A percentile compares a stretch with the other conserved stretches of the same genome.
Evolutionary conservation across 2,888 invertebrate species (phyloP).

Genomic region (Napeogenes inachia): DNA sequence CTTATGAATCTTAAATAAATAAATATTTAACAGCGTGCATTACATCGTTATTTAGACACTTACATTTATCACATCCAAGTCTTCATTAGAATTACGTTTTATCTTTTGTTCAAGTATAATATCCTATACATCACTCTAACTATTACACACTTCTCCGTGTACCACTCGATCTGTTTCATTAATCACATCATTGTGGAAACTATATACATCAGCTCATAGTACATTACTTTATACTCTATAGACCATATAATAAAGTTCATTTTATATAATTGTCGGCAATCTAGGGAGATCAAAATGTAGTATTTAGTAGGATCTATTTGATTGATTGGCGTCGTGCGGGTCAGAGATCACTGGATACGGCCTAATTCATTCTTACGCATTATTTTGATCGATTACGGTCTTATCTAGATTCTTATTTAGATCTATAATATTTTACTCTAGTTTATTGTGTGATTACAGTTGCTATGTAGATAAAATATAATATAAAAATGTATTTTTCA

Average conservation of each 20-base stretch:
- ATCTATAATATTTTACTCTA: not conserved
- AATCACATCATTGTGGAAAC: constrained; percentile 62
- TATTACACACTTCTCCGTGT: constrained; percentile 59
- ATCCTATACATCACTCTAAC: constrained; percentile 60
- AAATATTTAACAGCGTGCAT: not conserved
- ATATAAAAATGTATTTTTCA: no score
- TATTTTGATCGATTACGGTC: constrained; percentile 44
- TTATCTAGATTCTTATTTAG: constrained; percentile 13
- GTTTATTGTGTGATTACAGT: no score
- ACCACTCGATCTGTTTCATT: constrained; percentile 55
- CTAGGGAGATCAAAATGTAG: constrained; percentile 44
- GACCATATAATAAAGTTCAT: constrained; percentile 31
- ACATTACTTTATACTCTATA: constrained; percentile 38
- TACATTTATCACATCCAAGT: constrained; percentile 8
- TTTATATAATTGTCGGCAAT: constrained; percentile 23
- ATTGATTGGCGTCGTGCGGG: constrained; percentile 64
- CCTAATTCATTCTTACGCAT: constrained; percentile 59
- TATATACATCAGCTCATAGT: constrained; percentile 34
- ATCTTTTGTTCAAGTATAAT: constrained; percentile 30
- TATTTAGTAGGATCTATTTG: constrained; percentile 63
- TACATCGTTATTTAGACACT: not conserved
- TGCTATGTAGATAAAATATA: no score
- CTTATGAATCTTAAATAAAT: no score
- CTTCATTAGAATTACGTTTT: constrained; percentile 18
- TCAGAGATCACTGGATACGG: constrained; percentile 56